phyloP scores from a whole-genome alignment of 2,888 invertebrate species.

The Orthosia incerta region DNA sequence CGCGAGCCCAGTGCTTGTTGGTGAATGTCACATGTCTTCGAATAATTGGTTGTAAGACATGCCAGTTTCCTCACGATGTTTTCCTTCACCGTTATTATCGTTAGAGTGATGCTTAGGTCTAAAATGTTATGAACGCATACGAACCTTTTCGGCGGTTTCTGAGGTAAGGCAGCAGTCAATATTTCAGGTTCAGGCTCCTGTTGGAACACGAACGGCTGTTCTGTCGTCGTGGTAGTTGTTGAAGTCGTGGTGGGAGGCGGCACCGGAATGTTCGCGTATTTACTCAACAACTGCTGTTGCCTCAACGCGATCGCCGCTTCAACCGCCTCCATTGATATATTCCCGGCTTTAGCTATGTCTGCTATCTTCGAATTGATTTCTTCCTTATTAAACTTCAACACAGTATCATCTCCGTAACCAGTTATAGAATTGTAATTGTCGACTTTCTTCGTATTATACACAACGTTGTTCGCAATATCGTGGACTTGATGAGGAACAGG shows the following conservation, averaged over 20 bases:
- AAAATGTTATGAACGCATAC: neutral
- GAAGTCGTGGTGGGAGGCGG: slow-evolving; percentile 88
- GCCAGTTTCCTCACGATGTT: too few species aligned
- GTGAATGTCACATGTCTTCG: too few species aligned
- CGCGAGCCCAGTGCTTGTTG: too few species aligned
- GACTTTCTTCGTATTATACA: slow-evolving; percentile 87
- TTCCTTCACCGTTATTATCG: too few species aligned
- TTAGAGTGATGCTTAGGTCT: neutral
- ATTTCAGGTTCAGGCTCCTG: slow-evolving; percentile 85
- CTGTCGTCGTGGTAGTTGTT: slow-evolving; percentile 81
- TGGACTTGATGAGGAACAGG: slow-evolving; percentile 87
- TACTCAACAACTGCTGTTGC: slow-evolving; percentile 93
- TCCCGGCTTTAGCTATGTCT: slow-evolving; percentile 93
- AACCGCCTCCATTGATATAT: slow-evolving; percentile 94
- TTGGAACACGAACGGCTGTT: slow-evolving; percentile 79
- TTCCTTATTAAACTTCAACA: slow-evolving; percentile 84
- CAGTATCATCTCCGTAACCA: slow-evolving; percentile 86
- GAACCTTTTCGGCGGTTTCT: slow-evolving; percentile 86
- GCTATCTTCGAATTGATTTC: slow-evolving; percentile 88
- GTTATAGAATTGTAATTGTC: slow-evolving; percentile 88
- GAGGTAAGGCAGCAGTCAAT: slow-evolving; percentile 76
- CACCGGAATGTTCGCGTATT: slow-evolving; percentile 88
- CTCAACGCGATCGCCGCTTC: slow-evolving; percentile 94
- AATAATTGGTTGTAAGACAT: too few species aligned
- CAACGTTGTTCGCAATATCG: slow-evolving; percentile 81